Evolutionary conservation across 2,113 vertebrate species (phyloP).

Genomic region (Forbesichthys papilliferus): DNA sequence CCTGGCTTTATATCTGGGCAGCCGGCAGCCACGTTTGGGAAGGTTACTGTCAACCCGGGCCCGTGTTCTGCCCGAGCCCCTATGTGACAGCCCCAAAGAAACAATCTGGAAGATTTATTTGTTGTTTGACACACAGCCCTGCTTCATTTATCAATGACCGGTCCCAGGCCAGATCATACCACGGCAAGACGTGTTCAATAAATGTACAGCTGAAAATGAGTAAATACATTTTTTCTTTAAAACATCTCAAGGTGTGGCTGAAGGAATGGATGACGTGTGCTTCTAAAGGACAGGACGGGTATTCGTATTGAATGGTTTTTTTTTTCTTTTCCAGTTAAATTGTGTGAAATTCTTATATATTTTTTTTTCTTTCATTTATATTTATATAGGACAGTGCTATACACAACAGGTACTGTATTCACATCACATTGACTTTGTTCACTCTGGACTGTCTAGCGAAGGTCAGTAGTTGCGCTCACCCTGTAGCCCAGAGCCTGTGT

Average conservation of each 20-base stretch:
- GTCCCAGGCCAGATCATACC: neutral
- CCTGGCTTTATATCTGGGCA: neutral
- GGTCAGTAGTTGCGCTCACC: constrained; percentile 78
- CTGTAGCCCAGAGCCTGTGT: constrained; percentile 70
- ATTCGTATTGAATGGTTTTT: too few species aligned
- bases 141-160: neutral
- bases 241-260: too few species aligned
- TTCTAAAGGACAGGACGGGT: too few species aligned
- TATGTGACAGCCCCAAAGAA: neutral
- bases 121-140: neutral
- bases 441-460: constrained; percentile 80
- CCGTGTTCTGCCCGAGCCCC: neutral
- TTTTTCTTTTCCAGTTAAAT: too few species aligned
- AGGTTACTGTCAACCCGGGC: neutral
- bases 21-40: neutral
- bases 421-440: constrained; percentile 28
- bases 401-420: neutral
- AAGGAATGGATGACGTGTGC: too few species aligned
- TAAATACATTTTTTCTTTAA: too few species aligned
- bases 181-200: too few species aligned
- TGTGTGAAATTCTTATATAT: too few species aligned
- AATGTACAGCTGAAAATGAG: too few species aligned
- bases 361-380: too few species aligned
- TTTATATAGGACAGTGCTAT: neutral
- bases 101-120: constrained; percentile 6